Conservation (phyloP, 2,113 vertebrate genomes). For the Phaethornis superciliosus region DNA sequence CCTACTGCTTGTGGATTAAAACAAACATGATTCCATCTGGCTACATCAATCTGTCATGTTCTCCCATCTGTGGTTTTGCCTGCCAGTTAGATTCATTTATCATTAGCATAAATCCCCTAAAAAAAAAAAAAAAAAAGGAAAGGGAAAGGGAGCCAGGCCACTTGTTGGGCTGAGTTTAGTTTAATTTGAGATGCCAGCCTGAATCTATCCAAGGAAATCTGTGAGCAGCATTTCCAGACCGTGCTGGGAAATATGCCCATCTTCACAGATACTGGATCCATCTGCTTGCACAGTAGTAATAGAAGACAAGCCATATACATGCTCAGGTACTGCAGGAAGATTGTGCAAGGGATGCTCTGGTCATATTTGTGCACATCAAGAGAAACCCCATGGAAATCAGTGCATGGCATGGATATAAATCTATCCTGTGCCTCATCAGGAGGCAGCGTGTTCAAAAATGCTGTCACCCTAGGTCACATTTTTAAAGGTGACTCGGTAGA, state of each 20-base stretch:
- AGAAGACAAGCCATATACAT: background rate
- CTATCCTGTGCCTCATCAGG: background rate
- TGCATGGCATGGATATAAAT: background rate
- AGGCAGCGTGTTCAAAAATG: background rate
- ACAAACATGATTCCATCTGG: conserved; percentile 32
- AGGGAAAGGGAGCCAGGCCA: background rate
- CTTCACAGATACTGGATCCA: background rate
- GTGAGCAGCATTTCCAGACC: background rate
- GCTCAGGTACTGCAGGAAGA: background rate
- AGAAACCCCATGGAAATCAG: background rate
- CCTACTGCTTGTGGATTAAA: conserved; percentile 16
- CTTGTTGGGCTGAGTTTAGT: background rate
- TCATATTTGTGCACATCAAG: background rate
- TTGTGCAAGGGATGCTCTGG: background rate
- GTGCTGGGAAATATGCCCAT: background rate
- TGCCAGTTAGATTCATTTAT: conserved; percentile 3
- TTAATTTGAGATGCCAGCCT: background rate
- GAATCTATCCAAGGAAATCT: background rate
- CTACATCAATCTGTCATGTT: conserved; percentile 19
- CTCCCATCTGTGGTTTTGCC: background rate
- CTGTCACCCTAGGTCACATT: background rate
- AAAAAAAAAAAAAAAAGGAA: background rate
- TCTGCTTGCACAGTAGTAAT: background rate
- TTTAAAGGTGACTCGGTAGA: background rate
- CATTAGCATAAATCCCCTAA: background rate